These are phyloP conservation scores for Lasioglossum calceatum DNA, from an alignment of 2,888 invertebrate species.

Conservation along the genomic window DNA sequence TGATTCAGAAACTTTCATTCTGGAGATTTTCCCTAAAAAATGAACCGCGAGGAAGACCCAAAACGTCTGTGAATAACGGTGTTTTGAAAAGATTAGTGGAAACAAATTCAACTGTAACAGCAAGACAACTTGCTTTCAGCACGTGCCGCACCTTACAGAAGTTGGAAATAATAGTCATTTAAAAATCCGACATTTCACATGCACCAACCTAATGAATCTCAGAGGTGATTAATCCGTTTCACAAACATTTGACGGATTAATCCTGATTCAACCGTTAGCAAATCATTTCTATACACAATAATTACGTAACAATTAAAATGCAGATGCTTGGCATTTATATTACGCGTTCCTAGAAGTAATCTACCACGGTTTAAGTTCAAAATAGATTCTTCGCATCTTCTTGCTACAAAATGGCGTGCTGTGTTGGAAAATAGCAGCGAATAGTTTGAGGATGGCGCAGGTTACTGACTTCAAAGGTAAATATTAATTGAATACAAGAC, in stretches of 20 bases:
- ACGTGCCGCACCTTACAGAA: too few relatives aligned
- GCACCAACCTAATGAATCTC: too few relatives aligned
- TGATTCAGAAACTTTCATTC: too few relatives aligned
- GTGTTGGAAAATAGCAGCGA: constrained; percentile 7
- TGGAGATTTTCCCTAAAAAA: too few relatives aligned
- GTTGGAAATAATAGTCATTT: too few relatives aligned
- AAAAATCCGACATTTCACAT: too few relatives aligned
- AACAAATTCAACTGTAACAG: too few relatives aligned
- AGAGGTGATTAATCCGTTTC: not conserved
- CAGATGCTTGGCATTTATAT: not conserved
- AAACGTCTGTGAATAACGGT: too few relatives aligned
- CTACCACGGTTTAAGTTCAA: constrained; percentile 4
- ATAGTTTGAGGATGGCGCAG: not conserved
- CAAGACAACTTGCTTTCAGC: too few relatives aligned
- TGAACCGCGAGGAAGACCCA: too few relatives aligned
- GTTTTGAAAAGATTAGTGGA: too few relatives aligned
- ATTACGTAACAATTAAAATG: not conserved
- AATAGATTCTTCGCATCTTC: constrained; percentile 9
- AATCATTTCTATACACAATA: not conserved
- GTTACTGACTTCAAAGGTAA: not conserved
- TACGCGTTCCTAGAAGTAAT: not conserved
- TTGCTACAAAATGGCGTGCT: not conserved
- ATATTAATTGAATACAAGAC: not conserved
- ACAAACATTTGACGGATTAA: not conserved
- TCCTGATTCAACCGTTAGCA: not conserved